Evolutionary conservation across 2,797 vertebrate species (phyloP), one percentile per base, ranked within the genome.

Genomic region (Arremon aurantiirostris): DNA sequence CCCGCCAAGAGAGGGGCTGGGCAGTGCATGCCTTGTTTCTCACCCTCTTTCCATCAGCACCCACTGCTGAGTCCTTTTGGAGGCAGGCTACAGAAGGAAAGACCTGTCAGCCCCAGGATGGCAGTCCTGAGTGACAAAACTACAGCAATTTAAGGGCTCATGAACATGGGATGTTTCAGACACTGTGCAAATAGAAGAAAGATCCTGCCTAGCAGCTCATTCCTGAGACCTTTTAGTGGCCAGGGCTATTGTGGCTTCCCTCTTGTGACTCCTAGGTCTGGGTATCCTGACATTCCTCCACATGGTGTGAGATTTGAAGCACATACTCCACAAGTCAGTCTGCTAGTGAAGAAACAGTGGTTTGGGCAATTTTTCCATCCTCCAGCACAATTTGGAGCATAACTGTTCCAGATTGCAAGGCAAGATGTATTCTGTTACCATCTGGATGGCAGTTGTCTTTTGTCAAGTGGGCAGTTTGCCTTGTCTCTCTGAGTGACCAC

Each of bases 1-100:
- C 2, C 5, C 0, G 0, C 24, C 1, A 3, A 79, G 47, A 87
- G 50, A 46, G 26, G 2, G 23, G 6, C 16, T 88, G 69, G 35
- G 22, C 11, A 37, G 23, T 14, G 3, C 7, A 3, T n/a, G 9
- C 34, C n/a, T 83, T 83, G 15, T 59, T 83, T 92, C 53, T 80
- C 32, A 39, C 11, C n/a, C 7, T 63, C 28, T 53, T 83, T 63
- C 77, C 41, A 53, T 27, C 50, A 56, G 26, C 34, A 52, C 9
- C 9, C 10, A 16, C 52, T 76, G 18, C 52, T 75, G 60, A 64
- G 41, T 65, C 56, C 44, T 73, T 66, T 23, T 19, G 50, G 27
- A 61, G 35, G 24, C 89, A 88, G 55, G 19, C 26, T 75, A 14
- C 34, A 47, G 41, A 64, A 57, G 8, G 20, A 52, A 69, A 61